Conservation (phyloP, 2,888 invertebrate genomes). For the Perdita meconis region DNA sequence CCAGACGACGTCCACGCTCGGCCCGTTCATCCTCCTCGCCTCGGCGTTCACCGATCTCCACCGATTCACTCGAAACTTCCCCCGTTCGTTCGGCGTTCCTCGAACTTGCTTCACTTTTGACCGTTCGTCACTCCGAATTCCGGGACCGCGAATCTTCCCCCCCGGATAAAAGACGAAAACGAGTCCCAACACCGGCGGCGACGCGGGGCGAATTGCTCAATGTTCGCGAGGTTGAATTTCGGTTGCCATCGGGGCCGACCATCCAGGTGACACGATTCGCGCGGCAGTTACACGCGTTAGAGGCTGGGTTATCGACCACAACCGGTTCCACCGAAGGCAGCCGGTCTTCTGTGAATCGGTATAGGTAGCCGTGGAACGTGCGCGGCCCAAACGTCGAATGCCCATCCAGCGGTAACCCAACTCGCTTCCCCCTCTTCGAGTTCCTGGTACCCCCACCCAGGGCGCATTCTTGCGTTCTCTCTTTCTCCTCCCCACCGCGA, state of each 20-base stretch:
- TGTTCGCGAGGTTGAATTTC: not conserved
- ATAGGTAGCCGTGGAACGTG: conserved; percentile 74
- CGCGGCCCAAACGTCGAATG: conserved; percentile 63
- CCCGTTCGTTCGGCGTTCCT: not conserved
- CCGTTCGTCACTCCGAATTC: not conserved
- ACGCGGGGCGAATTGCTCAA: not conserved
- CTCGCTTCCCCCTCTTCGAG: conserved; percentile 33
- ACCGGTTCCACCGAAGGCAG: conserved; percentile 78
- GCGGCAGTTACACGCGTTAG: conserved; percentile 28
- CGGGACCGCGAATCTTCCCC: not conserved
- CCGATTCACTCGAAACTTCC: not conserved
- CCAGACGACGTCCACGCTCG: conserved; percentile 82
- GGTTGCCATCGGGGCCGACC: conserved; percentile 5
- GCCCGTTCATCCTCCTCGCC: conserved; percentile 76
- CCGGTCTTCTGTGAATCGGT: conserved; percentile 79
- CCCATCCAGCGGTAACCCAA: conserved; percentile 56
- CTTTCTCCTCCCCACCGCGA: not conserved
- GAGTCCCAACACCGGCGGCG: not conserved
- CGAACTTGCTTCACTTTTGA: not conserved
- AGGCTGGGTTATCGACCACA: conserved; percentile 67
- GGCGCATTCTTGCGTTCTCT: conserved; percentile 25
- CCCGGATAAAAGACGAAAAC: too few species aligned
- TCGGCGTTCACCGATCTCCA: not conserved
- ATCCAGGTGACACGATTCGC: conserved; percentile 34
- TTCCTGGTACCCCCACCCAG: conserved; percentile 10